Conservation (phyloP, 1,140 invertebrate species). For the Cotesia typhae region DNA sequence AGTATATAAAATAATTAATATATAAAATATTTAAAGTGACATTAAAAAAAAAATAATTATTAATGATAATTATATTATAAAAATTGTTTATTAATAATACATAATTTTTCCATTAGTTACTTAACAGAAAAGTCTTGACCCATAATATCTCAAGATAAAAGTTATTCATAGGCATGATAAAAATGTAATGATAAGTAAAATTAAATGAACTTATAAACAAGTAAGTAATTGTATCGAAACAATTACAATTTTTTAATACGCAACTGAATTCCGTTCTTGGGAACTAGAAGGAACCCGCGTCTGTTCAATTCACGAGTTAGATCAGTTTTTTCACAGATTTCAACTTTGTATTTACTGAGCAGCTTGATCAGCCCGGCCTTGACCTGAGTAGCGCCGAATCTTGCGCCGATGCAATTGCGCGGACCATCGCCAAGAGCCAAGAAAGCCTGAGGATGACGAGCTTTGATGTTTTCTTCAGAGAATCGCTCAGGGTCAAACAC, state of each 20-base stretch:
- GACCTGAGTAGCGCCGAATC: conserved; percentile 21
- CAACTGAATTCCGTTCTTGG: conserved; percentile 21
- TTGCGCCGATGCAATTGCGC: conserved; percentile 68
- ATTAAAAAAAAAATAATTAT: no score
- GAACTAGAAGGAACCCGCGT: conserved; percentile 3
- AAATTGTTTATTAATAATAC: no score
- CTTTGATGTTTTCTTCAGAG: conserved; percentile 40
- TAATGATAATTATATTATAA: no score
- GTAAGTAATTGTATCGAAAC: no score
- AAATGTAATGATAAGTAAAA: no score
- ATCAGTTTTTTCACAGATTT: conserved; percentile 33
- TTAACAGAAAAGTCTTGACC: no score
- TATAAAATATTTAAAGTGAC: no score
- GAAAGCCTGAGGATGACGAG: conserved; percentile 57
- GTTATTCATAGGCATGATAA: no score
- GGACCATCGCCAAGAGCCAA: conserved; percentile 76
- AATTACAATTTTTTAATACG: conserved; percentile 11
- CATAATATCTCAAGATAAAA: no score
- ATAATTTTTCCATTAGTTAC: no score
- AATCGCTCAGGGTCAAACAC: conserved; percentile 62
- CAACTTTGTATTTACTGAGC: conserved; percentile 13
- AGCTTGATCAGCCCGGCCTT: conserved; percentile 26
- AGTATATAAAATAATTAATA: no score
- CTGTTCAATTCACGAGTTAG: conserved; percentile 11
- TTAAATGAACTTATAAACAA: no score